These are phyloP conservation scores for Rotaria socialis DNA, from an alignment of 2,888 invertebrate species.

Conservation along the genomic window DNA sequence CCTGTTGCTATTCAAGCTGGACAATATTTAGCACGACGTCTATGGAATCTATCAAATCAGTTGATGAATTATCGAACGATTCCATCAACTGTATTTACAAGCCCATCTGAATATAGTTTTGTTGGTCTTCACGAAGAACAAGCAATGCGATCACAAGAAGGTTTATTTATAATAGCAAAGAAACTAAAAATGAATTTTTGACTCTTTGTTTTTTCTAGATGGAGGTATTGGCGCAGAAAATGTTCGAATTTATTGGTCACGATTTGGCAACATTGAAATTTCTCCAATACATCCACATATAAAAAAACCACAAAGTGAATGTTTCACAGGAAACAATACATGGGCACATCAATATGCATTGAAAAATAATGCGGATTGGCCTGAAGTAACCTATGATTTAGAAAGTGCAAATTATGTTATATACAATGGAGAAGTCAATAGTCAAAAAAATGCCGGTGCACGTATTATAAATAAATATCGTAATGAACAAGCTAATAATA, in stretches of 20 bases:
- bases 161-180: neutral
- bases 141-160: neutral
- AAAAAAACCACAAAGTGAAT: neutral
- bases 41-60: conserved; percentile 5
- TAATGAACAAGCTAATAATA: neutral
- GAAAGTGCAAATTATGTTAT: neutral
- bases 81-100: conserved; percentile 11
- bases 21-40: neutral
- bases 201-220: neutral
- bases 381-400: neutral
- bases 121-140: conserved; percentile 21
- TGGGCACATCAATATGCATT: neutral
- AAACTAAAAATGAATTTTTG: neutral
- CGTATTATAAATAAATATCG: neutral
- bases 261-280: neutral
- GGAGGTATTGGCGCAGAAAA: neutral
- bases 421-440: neutral
- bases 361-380: neutral
- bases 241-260: neutral
- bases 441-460: neutral
- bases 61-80: neutral
- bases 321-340: neutral
- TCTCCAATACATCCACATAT: conserved; percentile 10
- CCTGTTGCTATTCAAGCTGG: conserved; percentile 67
- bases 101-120: conserved; percentile 2